Percentiles rank a stretch among this genome's conserved stretches.
These are phyloP conservation scores for Eudyptes chrysolophus DNA, from an alignment of 2,113 vertebrate species.

Conservation along the genomic window DNA sequence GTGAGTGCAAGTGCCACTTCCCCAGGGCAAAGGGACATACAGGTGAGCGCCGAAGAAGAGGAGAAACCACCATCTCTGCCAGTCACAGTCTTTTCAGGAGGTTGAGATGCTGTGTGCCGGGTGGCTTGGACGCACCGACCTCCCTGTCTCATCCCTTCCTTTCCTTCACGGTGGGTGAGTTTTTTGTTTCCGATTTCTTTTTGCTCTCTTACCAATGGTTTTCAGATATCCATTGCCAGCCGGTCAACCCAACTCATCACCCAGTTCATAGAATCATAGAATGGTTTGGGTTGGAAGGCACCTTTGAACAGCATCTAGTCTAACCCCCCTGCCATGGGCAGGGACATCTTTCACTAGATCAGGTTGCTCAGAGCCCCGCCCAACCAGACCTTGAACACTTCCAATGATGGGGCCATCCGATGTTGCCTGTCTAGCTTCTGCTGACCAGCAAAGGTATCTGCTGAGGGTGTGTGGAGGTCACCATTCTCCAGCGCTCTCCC, in stretches of 20 bases:
- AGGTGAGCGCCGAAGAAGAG: fast-evolving
- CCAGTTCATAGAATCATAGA: background rate
- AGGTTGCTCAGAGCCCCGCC: background rate
- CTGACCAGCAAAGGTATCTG: background rate
- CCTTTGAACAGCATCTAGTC: background rate
- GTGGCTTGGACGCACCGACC: background rate
- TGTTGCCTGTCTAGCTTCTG: background rate
- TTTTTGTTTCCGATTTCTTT: background rate
- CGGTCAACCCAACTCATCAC: background rate
- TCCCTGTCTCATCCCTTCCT: background rate
- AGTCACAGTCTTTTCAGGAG: background rate
- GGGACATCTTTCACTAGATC: background rate
- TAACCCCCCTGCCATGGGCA: background rate
- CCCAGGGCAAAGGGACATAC: background rate
- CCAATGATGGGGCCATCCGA: background rate
- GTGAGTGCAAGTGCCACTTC: background rate
- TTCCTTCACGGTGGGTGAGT: background rate
- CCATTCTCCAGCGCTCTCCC: background rate
- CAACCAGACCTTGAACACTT: background rate
- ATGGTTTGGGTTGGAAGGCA: background rate
- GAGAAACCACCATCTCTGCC: background rate
- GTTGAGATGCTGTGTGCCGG: background rate
- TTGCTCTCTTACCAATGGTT: background rate
- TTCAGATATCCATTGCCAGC: background rate
- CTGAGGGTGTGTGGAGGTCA: background rate